Conservation (phyloP, 1,140 invertebrate genomes). For the Platorchestia sp. region DNA sequence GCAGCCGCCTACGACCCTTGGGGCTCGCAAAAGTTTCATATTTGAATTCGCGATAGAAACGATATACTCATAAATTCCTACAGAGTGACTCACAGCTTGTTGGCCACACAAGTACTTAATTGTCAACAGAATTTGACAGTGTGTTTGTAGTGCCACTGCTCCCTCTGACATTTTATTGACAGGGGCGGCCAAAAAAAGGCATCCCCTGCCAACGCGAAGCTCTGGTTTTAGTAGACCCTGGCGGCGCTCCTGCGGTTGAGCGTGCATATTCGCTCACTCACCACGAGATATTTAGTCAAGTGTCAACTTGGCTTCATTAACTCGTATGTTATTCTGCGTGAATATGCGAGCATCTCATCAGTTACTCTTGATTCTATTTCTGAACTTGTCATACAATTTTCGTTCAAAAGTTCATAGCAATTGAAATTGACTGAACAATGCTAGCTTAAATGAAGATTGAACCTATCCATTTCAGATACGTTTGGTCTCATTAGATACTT, state of each 20-base stretch:
- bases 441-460: neutral
- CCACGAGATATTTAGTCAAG: neutral
- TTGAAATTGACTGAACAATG: neutral
- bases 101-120: conserved; percentile 34
- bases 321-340: neutral
- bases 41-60: neutral
- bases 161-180: conserved; percentile 14
- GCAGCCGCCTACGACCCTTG: neutral
- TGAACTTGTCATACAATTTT: neutral
- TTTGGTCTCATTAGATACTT: neutral
- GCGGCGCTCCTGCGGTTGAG: neutral
- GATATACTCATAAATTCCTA: neutral
- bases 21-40: neutral
- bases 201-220: conserved; percentile 2
- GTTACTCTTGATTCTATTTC: neutral
- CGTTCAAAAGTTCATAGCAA: neutral
- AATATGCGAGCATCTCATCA: neutral
- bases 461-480: neutral
- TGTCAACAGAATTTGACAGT: neutral
- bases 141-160: neutral
- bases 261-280: neutral
- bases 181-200: neutral
- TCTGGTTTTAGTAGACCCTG: neutral
- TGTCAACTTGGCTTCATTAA: neutral
- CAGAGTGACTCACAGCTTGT: neutral